Evolutionary conservation across 2,888 invertebrate genomes (phyloP).

Genomic region (Alentia gelatinosa): DNA sequence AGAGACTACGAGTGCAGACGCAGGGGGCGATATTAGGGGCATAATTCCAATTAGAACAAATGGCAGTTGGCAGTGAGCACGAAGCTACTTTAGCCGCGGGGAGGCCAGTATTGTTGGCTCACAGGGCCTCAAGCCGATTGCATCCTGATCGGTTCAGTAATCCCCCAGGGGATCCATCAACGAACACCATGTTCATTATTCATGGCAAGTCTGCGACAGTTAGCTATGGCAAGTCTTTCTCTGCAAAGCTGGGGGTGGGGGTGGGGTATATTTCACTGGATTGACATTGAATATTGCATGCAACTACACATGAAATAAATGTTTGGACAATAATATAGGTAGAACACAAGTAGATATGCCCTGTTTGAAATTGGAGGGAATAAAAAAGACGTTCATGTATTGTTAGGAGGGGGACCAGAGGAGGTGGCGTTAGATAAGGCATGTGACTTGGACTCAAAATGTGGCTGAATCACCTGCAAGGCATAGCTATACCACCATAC

Average conservation of each 20-base stretch:
- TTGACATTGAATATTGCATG: neutral
- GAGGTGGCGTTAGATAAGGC: too few species aligned
- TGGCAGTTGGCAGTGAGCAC: constrained; percentile 32
- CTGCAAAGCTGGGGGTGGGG: neutral
- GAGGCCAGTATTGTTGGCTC: neutral
- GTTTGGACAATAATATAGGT: neutral
- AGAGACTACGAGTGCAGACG: neutral
- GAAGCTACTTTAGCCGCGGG: neutral
- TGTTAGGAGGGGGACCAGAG: neutral
- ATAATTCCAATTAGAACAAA: constrained; percentile 43
- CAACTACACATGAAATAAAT: neutral
- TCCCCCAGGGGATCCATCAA: neutral
- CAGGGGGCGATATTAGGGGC: constrained; percentile 25
- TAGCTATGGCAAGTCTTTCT: neutral
- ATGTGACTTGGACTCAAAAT: too few species aligned
- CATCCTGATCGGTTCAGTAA: constrained; percentile 6
- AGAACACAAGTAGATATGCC: neutral
- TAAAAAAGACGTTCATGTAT: too few species aligned
- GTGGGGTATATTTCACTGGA: neutral
- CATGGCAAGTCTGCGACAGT: neutral
- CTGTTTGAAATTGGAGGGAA: neutral
- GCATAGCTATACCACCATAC: too few species aligned
- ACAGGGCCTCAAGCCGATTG: neutral
- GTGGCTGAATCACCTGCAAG: too few species aligned
- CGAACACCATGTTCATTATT: neutral